Evolutionary conservation across 2,888 invertebrate genomes (phyloP), one percentile per base, ranked within the genome.

Genomic region (Oscheius sp.): DNA sequence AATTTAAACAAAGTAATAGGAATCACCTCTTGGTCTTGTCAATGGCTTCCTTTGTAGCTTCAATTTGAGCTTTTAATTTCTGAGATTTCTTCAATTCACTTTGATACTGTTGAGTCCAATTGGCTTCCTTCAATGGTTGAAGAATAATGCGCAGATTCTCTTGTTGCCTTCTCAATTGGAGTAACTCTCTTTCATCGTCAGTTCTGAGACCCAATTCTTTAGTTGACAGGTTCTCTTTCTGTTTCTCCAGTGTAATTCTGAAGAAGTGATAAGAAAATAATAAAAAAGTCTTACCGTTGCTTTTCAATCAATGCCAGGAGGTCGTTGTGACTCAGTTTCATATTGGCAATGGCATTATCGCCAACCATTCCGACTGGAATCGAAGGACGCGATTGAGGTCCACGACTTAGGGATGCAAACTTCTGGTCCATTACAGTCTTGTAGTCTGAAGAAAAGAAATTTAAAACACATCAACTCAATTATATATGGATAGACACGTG

Each of bases 31-130:
- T 72, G 0, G 73, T 73, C 37, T 77, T 77, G 52, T 61, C 67
- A 23, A 77, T 70, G 3, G 73, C 73, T 65, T 79, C 79, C 25
- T 71, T 73, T 0, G 79, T 77, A 2, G 79, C 75, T 31, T 75
- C 75, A n/a, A 79, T 37, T n/a, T 75, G 72, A 3, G 79, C 79
- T 45, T 72, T 69, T 57, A 79, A 27, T 33, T 74, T 74, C 39
- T 76, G 75, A 2, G 76, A 75, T 15, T 61, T 71, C 52, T 77
- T 77, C 39, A 77, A 33, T 64, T 79, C 79, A 8, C 68, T 70
- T 39, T 77, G 73, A 42, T 79, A 79, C 31, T 75, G 72, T 57
- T 73, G 74, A 3, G 73, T 74, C 76, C 76, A 74, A 55, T 79
- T 75, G 5, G 64, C 68, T n/a, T 69, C 63, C 20, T 70, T 67